Percentiles rank a stretch among this genome's conserved stretches.
phyloP scores from a whole-genome alignment of 1,140 invertebrate genomes.

The Cardiocondyla obscurior region DNA sequence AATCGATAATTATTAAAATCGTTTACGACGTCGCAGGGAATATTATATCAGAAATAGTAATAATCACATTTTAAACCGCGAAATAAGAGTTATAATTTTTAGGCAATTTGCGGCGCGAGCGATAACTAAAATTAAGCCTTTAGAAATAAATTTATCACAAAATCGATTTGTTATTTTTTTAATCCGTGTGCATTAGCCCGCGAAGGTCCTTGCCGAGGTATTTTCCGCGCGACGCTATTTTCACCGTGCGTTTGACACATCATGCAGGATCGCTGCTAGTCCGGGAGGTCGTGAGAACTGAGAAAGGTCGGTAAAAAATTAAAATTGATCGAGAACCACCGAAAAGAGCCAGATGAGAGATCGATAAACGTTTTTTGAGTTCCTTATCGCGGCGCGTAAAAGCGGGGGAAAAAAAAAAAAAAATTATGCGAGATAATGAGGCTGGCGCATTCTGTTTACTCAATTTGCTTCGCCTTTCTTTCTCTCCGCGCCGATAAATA shows the following conservation, averaged over 20 bases:
- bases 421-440: neutral
- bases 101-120: conserved; percentile 7
- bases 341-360: neutral
- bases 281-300: conserved; percentile 13
- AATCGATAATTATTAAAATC: neutral
- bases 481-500: neutral
- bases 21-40: neutral
- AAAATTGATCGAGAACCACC: neutral
- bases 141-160: conserved; percentile 40
- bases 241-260: conserved; percentile 49
- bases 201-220: conserved; percentile 42
- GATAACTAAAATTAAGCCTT: conserved; percentile 33
- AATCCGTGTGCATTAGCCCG: conserved; percentile 41
- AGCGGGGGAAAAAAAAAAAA: neutral
- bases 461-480: neutral
- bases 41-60: neutral
- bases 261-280: conserved; percentile 14
- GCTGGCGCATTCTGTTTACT: neutral
- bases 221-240: conserved; percentile 49
- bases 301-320: neutral
- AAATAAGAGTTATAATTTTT: neutral
- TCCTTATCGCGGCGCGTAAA: neutral
- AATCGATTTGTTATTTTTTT: conserved; percentile 53
- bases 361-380: neutral
- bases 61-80: neutral